phyloP scores from a whole-genome alignment of 2,797 vertebrate species.

The Mergus octosetaceus region DNA sequence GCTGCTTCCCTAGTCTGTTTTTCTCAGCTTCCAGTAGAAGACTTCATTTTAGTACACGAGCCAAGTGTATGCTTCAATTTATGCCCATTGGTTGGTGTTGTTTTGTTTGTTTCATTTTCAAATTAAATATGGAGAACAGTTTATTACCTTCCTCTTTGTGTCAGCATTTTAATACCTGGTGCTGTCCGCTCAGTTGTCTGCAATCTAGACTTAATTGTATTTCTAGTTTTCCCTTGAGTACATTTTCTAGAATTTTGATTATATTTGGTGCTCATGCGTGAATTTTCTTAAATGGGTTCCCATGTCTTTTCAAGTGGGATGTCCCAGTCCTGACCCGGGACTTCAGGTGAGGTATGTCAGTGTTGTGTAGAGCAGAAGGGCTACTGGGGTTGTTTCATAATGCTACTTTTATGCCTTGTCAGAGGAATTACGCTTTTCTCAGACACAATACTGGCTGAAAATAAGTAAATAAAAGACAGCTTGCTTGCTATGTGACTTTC shows the following conservation, averaged over 20 bases:
- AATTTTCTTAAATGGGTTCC: not conserved
- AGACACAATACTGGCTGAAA: not conserved
- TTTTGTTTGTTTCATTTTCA: not conserved
- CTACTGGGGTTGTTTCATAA: not conserved
- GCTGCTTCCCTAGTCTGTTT: not conserved
- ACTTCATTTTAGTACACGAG: not conserved
- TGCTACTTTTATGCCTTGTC: not conserved
- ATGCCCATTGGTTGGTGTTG: not conserved
- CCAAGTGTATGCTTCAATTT: not conserved
- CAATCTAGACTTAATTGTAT: not conserved
- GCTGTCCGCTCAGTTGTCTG: fast-evolving
- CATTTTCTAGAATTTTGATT: not conserved
- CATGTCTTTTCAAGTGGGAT: not conserved
- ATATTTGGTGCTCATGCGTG: not conserved
- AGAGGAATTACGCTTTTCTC: not conserved
- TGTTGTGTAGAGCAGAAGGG: not conserved
- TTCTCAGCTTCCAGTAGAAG: not conserved
- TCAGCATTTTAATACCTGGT: not conserved
- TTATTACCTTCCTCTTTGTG: not conserved
- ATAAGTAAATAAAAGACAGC: not conserved
- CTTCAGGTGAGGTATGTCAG: not conserved
- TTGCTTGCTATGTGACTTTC: not conserved
- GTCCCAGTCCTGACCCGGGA: not conserved
- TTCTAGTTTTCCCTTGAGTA: not conserved
- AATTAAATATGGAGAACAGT: not conserved